Base-by-base conservation (phyloP, 2,113 vertebrate genomes). In the Rhadina sibilatrix region DNA sequence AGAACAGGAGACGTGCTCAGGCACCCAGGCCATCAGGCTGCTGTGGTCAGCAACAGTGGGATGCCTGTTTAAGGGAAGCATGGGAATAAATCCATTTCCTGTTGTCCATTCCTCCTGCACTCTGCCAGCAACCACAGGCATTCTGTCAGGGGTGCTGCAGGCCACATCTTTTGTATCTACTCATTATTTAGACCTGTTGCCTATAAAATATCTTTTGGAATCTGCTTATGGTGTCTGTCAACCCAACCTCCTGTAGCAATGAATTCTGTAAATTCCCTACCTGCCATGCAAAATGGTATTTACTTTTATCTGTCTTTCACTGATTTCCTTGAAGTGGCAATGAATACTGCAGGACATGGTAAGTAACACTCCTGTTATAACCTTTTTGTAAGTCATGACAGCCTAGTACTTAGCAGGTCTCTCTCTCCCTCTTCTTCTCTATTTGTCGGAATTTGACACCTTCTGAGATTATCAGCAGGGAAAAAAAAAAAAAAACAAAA, bases 61-160 rank as follows among this genome's bases (percentile, higher is more conserved):
- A 13, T 1, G 2, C 10, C 22, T 71, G 42, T 2, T 54, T 21
- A 19, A 50, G 38, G 33, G 30, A 33, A 76, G 12, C 6, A 15
- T 0, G 5, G 1, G 7, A 59, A 3, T 2, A 7, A 6, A 17
- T 28, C 40, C n/a, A 15, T 60, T 76, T 49, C 20, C n/a, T 38
- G 24, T 8, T 25, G 25, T 16, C 53, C n/a, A 4, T 15, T 47
- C 47, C 37, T 52, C 6, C 49, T 24, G 5, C 22, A 8, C 31
- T 72, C 37, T 57, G n/a, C 8, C 66, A 64, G 31, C 50, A 72
- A 5, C 53, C 21, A 13, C 28, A 53, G 2, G 8, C n/a, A 33
- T 37, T 19, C 53, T 57, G 2, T 6, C 4, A 1, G 16, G 21
- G 35, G 35, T 47, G 35, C 16, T 54, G 15, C 21, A 90, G 37